Evolutionary conservation across 2,888 invertebrate species (phyloP).

Genomic region (Aphelenchoides bicaudatus): DNA sequence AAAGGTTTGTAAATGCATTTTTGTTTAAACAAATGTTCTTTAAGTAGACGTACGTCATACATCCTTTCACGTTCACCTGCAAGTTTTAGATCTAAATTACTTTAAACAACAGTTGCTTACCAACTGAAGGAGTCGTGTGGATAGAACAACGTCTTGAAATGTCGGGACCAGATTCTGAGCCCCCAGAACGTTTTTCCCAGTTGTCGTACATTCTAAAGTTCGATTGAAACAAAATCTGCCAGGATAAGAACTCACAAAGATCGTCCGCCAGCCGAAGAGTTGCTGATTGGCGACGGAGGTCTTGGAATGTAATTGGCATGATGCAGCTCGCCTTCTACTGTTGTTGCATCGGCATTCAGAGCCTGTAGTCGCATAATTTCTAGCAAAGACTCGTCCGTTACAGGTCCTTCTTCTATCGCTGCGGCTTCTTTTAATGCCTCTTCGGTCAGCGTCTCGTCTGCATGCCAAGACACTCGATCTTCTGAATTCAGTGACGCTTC

Average conservation of each 20-base stretch:
- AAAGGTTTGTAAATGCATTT: too few relatives aligned
- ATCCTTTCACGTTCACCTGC: constrained; percentile 35
- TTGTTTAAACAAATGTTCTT: too few relatives aligned
- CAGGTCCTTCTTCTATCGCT: not conserved
- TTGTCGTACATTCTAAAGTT: constrained; percentile 46
- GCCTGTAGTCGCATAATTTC: constrained; percentile 9
- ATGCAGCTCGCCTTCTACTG: constrained; percentile 13
- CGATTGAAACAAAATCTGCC: constrained; percentile 18
- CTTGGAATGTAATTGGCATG: constrained; percentile 18
- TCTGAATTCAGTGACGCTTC: constrained; percentile 4
- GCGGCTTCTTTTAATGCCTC: not conserved
- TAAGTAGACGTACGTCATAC: too few relatives aligned
- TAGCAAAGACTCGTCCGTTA: not conserved
- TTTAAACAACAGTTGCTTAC: too few relatives aligned
- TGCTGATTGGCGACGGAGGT: constrained; percentile 40
- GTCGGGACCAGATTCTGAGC: constrained; percentile 51
- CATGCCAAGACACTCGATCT: constrained; percentile 14
- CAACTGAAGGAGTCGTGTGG: constrained; percentile 55
- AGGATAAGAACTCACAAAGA: constrained; percentile 35
- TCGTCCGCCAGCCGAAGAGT: constrained; percentile 48
- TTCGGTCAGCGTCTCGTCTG: constrained; percentile 16
- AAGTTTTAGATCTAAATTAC: too few relatives aligned
- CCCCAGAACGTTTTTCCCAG: constrained; percentile 29
- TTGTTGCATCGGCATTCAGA: not conserved
- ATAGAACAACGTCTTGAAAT: constrained; percentile 54